Conservation (phyloP, 2,888 invertebrate species). For the Coelopa pilipes region DNA sequence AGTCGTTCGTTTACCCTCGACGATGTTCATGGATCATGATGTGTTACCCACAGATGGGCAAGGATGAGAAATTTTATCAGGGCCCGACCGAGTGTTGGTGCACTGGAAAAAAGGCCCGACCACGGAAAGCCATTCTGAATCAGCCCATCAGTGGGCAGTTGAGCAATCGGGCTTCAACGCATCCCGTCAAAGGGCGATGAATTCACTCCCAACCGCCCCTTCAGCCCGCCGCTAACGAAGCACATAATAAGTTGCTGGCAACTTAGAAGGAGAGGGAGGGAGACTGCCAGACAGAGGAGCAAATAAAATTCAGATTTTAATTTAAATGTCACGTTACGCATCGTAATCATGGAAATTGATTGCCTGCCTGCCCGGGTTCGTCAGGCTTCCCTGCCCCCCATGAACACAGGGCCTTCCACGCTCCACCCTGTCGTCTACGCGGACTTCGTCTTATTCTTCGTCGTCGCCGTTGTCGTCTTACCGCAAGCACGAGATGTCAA, state of each 20-base stretch:
- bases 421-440: background rate
- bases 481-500: slow-evolving; percentile 1
- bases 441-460: background rate
- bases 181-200: too few species aligned
- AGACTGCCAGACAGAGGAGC: background rate
- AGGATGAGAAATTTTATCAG: too few species aligned
- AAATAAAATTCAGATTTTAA: slow-evolving; percentile 15
- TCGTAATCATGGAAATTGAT: slow-evolving; percentile 43
- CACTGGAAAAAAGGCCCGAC: too few species aligned
- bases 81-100: too few species aligned
- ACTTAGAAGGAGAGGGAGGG: background rate
- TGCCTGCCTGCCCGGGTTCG: slow-evolving; percentile 28
- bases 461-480: too few species aligned
- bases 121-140: too few species aligned
- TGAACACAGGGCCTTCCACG: background rate
- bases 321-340: slow-evolving; percentile 38
- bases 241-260: slow-evolving; percentile 32
- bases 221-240: slow-evolving; percentile 20
- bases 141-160: too few species aligned
- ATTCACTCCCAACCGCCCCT: too few species aligned
- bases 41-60: too few species aligned
- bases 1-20: too few species aligned
- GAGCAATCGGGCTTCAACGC: too few species aligned
- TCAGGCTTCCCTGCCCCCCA: background rate
- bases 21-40: too few species aligned